phyloP scores from a whole-genome alignment of 2,797 vertebrate species.

The Carcharodon carcharias region DNA sequence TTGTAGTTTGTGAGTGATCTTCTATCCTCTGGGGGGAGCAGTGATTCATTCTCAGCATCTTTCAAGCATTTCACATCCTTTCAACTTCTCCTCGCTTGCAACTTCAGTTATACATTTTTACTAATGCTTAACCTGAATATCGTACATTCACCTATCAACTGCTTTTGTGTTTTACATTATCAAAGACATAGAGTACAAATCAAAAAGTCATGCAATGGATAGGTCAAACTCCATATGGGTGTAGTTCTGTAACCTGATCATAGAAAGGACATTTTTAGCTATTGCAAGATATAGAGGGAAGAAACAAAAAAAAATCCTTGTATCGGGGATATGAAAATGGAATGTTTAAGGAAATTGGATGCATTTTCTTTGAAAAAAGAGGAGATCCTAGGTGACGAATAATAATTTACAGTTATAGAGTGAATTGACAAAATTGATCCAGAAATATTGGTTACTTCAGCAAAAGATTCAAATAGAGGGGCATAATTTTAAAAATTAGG shows the following conservation, averaged over 20 bases:
- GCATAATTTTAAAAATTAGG: background rate
- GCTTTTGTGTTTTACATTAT: background rate
- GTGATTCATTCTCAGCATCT: background rate
- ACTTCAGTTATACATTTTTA: background rate
- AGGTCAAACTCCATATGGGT: background rate
- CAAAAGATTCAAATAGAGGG: background rate
- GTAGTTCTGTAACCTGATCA: background rate
- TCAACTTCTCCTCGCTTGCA: background rate
- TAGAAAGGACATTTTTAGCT: background rate
- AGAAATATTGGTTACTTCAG: background rate
- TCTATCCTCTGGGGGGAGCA: constrained; percentile 18
- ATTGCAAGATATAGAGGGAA: background rate
- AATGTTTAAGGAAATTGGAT: background rate
- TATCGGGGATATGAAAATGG: background rate
- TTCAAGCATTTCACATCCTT: background rate
- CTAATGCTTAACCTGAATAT: background rate
- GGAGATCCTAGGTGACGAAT: background rate
- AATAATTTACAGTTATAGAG: background rate
- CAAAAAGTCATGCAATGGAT: background rate
- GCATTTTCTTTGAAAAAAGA: background rate
- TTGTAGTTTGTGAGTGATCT: constrained; percentile 5
- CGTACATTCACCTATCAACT: background rate
- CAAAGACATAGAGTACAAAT: background rate
- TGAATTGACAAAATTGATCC: background rate
- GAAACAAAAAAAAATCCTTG: background rate